Base-by-base conservation (phyloP, 2,113 vertebrate genomes). In the Stigmatopora argus region DNA sequence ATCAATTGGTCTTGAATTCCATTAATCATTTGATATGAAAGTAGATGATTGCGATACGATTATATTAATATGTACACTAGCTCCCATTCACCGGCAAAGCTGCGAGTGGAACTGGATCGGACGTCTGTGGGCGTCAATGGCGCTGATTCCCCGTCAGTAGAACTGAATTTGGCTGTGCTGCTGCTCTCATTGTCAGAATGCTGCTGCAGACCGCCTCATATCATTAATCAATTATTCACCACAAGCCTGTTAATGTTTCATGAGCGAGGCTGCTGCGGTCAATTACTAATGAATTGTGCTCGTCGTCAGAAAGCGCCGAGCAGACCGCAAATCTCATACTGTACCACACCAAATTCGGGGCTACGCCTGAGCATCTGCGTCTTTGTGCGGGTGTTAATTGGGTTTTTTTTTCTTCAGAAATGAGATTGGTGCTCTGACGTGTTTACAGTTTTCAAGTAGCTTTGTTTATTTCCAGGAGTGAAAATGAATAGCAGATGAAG, bases 211-310 rank as follows among this genome's bases (percentile, higher is more conserved):
- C 85, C 87, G 83, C 78, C 76, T 77, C 89, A 75, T 78, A 90
- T 89, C 87, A 85, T 86, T 77, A 87, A 89, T 93, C 88, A 93
- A 91, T 92, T 92, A 90, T 91, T 94, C 88, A 94, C 87, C 77
- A 85, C 76, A 70, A 83, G 62, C 59, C 47, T 67, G 90, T 88
- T 87, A 90, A 90, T 87, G 70, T 92, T 94, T 92, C 75, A 90
- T 89, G 88, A 84, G 63, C 68, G 83, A 83, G 78, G 67, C 79
- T 87, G 77, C 85, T 91, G 82, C 90, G 88, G 91, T 91, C 91
- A 92, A 85, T 87, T 83, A 79, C 78, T 92, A 89, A 90, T 90
- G 89, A 91, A 92, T 88, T 79, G 66, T 88, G 86, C 82, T 84
- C 46, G 17, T 80, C 79, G 77, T 74, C 84, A 82, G 80, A 86